Evolutionary conservation across 2,113 vertebrate genomes (phyloP), one percentile per base, ranked within the genome.

Genomic region (Rafetus swinhoei): DNA sequence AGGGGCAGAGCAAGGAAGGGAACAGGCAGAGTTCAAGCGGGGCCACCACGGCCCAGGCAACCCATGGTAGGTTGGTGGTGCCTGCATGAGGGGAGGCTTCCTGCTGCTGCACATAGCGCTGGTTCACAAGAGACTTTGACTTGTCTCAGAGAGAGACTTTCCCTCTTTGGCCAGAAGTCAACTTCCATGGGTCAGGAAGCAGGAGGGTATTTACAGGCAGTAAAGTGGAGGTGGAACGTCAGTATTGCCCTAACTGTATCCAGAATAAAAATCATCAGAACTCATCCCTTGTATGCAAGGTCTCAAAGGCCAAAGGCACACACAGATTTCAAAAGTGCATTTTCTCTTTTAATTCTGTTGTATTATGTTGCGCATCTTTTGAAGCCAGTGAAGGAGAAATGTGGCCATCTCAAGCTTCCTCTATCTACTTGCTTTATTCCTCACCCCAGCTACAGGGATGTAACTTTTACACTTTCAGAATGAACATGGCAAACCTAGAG

Each of bases 401-500:
- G 54, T 82, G 59, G 15, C 89, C 16, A 79, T 89, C 81, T 76
- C 39, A 45, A 25, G 22, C 74, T 45, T 76, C 22, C 74, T 27
- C 0, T 52, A 18, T 35, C 74, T 69, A 21, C 29, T 54, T 18
- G 72, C 59, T 95, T 77, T 35, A 9, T 87, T 92, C 82, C 85
- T 35, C 52, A 9, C 5, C 24, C 82, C 72, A 55, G 88, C 90
- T 69, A 86, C 2, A 18, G 29, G 8, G 65, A 12, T 89, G 82
- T 82, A 45, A 54, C 76, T 81, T 81, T 91, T 60, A 93, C 90
- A 81, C 19, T 3, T 87, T 79, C 25, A 89, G 95, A 94, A 65
- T 5, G 1, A 83, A 54, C 94, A 92, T 87, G 81, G 87, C 60
- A 79, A 95, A 93, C 88, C 81, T 50, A 88, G 13, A 77, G 90